Base-by-base conservation (phyloP, 2,113 vertebrate species). In the Trochalopteron elliotii region DNA sequence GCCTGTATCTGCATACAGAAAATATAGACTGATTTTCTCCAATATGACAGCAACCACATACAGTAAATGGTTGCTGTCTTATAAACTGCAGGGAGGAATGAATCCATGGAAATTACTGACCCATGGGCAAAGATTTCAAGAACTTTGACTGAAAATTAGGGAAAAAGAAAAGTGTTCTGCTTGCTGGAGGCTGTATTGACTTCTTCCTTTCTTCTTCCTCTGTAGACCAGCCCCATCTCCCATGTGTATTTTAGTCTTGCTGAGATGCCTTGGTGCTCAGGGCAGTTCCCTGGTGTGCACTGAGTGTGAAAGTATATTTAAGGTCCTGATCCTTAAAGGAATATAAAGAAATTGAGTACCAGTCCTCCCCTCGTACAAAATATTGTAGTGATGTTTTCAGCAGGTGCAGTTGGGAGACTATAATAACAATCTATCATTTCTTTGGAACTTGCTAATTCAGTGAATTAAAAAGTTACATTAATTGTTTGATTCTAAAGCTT, bases 401-500 rank as follows among this genome's bases (percentile, higher is more conserved):
- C 37, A 79, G 21, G 40, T 74, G 15, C 9, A 12, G 31, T 63
- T 75, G 21, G 37, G 67, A 83, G n/a, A 61, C 61, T 47, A 9
- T 39, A 30, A 39, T 28, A 75, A 13, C 27, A 52, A 79, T 25
- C 15, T 78, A 1, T 42, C 17, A 19, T 70, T 88, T 82, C 12
- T 70, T 56, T 65, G 7, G 10, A 83, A 88, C 83, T 52, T 35
- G 2, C 16, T 37, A 79, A 7, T 61, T 84, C 33, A 28, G 15
- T 55, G 20, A 77, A 69, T 59, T 77, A 39, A 79, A 42, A 88
- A 3, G 55, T 55, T 64, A 49, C 7, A 47, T 3, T 5, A 23
- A 60, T 56, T 61, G 9, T 83, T 81, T 77, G n/a, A 31, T 59
- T 67, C 31, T 61, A 65, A 85, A 74, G n/a, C 44, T 88, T 94